Conservation (phyloP, 1,140 invertebrate species). For the Acyrthosiphon pisum region DNA sequence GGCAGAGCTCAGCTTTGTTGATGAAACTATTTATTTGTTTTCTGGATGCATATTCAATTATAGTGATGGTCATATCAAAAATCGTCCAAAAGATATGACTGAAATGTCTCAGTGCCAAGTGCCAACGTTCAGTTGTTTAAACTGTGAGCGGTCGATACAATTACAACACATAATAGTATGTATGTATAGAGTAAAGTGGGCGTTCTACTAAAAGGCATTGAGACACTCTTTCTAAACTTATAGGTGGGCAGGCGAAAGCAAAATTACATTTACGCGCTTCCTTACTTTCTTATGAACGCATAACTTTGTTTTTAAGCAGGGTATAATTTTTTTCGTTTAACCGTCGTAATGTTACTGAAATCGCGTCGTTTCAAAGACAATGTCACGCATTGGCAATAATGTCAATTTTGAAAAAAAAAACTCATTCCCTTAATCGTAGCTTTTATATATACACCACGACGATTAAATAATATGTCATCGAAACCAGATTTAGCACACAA, state of each 20-base stretch:
- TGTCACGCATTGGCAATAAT: not conserved
- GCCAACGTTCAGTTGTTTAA: not conserved
- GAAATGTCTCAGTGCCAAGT: not conserved
- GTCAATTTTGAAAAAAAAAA: not conserved
- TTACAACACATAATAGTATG: not conserved
- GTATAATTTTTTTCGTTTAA: not conserved
- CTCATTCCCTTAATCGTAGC: not conserved
- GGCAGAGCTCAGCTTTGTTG: not conserved
- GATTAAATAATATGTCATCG: not conserved
- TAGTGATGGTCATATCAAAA: not conserved
- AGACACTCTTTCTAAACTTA: not conserved
- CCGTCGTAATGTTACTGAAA: not conserved
- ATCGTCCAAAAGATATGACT: not conserved
- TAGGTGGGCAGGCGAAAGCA: not conserved
- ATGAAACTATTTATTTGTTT: not conserved
- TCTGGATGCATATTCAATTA: not conserved
- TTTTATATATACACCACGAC: not conserved
- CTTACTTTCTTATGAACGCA: not conserved
- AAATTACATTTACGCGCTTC: not conserved
- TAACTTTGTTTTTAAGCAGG: not conserved
- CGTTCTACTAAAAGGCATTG: not conserved
- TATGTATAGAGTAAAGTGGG: not conserved
- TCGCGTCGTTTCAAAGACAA: not conserved
- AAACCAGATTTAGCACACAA: not conserved
- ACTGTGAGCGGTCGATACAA: not conserved